A percentile compares a stretch with the other conserved stretches of the same genome.
phyloP scores from a whole-genome alignment of 2,113 vertebrate species.

The Oncorhynchus kisutch region DNA sequence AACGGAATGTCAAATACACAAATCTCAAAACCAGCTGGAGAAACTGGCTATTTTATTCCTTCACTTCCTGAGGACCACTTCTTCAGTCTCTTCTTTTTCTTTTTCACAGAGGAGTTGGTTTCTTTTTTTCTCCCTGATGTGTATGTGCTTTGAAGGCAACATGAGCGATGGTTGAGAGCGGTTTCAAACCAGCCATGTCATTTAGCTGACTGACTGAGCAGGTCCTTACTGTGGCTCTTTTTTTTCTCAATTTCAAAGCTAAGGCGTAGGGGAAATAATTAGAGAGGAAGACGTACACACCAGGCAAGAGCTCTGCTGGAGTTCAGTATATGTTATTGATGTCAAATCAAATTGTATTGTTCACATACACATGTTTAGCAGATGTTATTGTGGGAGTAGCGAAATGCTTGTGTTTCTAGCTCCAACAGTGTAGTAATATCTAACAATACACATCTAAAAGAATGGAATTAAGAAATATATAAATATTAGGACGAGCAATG shows the following conservation, averaged over 20 bases:
- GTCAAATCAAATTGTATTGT: conserved; percentile 4
- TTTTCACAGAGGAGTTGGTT: not conserved
- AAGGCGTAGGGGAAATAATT: conserved; percentile 34
- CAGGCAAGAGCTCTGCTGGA: conserved; percentile 27
- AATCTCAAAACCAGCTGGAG: conserved; percentile 3
- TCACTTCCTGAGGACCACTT: not conserved
- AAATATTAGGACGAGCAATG: too few relatives aligned
- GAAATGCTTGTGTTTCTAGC: too few relatives aligned
- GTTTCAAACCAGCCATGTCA: conserved; percentile 46
- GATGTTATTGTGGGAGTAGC: too few relatives aligned
- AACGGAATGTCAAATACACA: not conserved
- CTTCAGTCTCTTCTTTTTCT: not conserved
- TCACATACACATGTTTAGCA: too few relatives aligned
- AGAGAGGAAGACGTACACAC: conserved; percentile 16
- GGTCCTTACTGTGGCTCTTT: conserved; percentile 26
- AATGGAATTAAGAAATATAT: too few relatives aligned
- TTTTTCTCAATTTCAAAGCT: not conserved
- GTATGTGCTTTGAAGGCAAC: conserved; percentile 53
- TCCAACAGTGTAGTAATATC: too few relatives aligned
- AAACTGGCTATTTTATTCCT: not conserved
- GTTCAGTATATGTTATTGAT: conserved; percentile 42
- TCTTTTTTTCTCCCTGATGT: not conserved
- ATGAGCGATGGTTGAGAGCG: conserved; percentile 32
- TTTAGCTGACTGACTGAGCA: conserved; percentile 42
- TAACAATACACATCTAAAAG: too few relatives aligned